phyloP scores from a whole-genome alignment of 2,797 vertebrate genomes.

The Cyclopterus lumpus region DNA sequence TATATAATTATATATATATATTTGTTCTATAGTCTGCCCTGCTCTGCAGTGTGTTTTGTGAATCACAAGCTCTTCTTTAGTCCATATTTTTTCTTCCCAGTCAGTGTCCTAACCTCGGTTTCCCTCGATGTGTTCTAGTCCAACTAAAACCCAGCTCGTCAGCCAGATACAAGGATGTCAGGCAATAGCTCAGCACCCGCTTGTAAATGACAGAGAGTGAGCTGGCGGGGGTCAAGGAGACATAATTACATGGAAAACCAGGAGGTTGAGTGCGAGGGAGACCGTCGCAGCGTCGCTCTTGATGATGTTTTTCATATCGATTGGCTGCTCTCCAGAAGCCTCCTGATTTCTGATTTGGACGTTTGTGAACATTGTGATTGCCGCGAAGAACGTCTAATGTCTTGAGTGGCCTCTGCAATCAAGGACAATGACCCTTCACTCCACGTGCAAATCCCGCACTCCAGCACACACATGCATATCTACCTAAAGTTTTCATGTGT shows the following conservation, averaged over 20 bases:
- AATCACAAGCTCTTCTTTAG: background rate
- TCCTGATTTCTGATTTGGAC: slow-evolving; percentile 74
- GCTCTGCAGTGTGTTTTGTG: background rate
- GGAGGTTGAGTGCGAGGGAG: slow-evolving; percentile 45
- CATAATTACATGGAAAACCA: slow-evolving; percentile 56
- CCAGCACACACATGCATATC: background rate
- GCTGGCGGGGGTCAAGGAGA: slow-evolving; percentile 50
- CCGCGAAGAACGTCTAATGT: slow-evolving; percentile 72
- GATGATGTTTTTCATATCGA: slow-evolving; percentile 75
- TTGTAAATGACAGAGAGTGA: slow-evolving; percentile 47
- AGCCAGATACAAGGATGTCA: slow-evolving; percentile 10
- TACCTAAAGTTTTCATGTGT: background rate
- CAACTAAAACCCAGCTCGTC: slow-evolving; percentile 14
- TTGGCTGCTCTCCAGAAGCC: slow-evolving; percentile 64
- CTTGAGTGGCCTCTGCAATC: slow-evolving; percentile 80
- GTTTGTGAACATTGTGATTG: slow-evolving; percentile 78
- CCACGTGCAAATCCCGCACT: slow-evolving; percentile 2
- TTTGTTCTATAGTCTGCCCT: too few relatives aligned
- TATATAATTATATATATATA: background rate
- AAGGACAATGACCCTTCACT: slow-evolving; percentile 72
- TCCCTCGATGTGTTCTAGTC: slow-evolving; percentile 13
- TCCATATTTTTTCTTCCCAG: slow-evolving; percentile 1
- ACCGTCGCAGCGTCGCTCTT: slow-evolving; percentile 51
- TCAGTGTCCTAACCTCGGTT: slow-evolving; percentile 27
- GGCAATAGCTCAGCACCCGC: slow-evolving; percentile 12